Conservation (phyloP, 2,113 vertebrate genomes). For the Sinocyclocheilus rhinocerous region DNA sequence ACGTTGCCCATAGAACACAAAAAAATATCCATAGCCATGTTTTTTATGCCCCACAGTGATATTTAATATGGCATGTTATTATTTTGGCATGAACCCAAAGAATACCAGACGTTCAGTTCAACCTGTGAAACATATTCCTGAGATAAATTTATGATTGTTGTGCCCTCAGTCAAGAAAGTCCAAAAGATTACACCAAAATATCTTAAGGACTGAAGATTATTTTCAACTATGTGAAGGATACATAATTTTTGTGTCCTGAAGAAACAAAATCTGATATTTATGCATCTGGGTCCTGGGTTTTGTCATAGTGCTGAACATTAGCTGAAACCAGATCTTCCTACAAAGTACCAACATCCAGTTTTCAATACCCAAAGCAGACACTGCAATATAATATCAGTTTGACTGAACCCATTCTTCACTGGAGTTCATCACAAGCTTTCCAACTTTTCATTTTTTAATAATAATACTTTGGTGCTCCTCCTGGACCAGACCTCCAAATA, state of each 20-base stretch:
- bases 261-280: background rate
- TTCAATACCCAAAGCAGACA: background rate
- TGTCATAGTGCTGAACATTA: background rate
- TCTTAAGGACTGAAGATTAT: too few species aligned
- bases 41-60: background rate
- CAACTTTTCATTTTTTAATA: too few species aligned
- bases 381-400: background rate
- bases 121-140: background rate
- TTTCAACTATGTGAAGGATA: background rate
- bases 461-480: too few species aligned
- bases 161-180: background rate
- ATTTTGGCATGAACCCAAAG: background rate
- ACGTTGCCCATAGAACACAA: background rate
- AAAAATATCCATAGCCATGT: background rate
- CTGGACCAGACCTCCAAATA: too few species aligned
- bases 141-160: background rate
- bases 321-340: background rate
- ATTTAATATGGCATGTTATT: background rate
- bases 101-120: background rate
- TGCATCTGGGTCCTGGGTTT: background rate
- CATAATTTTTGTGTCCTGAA: background rate
- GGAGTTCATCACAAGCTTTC: too few species aligned
- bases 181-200: background rate
- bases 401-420: too few species aligned
- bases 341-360: background rate